Evolutionary conservation across 1,140 invertebrate species (phyloP).

Genomic region (Drosophila aff.): DNA sequence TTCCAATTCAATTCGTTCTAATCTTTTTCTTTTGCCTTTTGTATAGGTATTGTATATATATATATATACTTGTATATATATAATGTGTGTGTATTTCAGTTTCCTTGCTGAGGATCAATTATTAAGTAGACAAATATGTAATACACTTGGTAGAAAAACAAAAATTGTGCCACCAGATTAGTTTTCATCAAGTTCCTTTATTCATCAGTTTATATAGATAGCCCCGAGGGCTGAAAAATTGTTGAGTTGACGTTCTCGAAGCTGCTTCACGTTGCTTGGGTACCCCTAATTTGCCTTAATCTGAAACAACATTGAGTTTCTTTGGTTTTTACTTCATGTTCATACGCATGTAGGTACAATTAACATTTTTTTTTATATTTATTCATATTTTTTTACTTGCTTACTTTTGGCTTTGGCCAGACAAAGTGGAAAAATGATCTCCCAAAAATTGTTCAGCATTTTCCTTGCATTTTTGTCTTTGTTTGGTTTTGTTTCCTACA

Average conservation of each 20-base stretch:
- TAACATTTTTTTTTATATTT: slow-evolving; percentile 38
- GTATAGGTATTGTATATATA: slow-evolving; percentile 52
- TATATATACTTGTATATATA: slow-evolving; percentile 54
- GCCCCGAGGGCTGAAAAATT: slow-evolving; percentile 62
- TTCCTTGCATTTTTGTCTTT: slow-evolving; percentile 70
- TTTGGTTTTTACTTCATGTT: slow-evolving; percentile 58
- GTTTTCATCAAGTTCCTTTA: slow-evolving; percentile 57
- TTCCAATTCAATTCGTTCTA: slow-evolving; percentile 52
- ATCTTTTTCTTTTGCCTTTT: slow-evolving; percentile 38
- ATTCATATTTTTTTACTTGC: slow-evolving; percentile 1
- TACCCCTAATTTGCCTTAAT: slow-evolving; percentile 73
- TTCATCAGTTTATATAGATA: slow-evolving; percentile 65
- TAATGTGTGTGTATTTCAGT: slow-evolving; percentile 34
- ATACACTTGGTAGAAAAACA: slow-evolving; percentile 81
- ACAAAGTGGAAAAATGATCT: slow-evolving; percentile 71
- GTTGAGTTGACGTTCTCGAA: slow-evolving; percentile 64
- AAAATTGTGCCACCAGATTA: slow-evolving; percentile 83
- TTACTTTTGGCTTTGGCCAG: slow-evolving; percentile 75
- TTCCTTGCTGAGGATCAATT: slow-evolving; percentile 59
- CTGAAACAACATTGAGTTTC: slow-evolving; percentile 75
- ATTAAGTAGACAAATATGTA: slow-evolving; percentile 77
- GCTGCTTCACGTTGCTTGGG: slow-evolving; percentile 71
- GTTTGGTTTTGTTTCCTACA: slow-evolving; percentile 56
- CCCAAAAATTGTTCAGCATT: slow-evolving; percentile 77
- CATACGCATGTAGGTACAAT: slow-evolving; percentile 71